These are phyloP conservation scores for Drosophila parvula DNA, from an alignment of 1,140 invertebrate genomes.

Conservation along the genomic window DNA sequence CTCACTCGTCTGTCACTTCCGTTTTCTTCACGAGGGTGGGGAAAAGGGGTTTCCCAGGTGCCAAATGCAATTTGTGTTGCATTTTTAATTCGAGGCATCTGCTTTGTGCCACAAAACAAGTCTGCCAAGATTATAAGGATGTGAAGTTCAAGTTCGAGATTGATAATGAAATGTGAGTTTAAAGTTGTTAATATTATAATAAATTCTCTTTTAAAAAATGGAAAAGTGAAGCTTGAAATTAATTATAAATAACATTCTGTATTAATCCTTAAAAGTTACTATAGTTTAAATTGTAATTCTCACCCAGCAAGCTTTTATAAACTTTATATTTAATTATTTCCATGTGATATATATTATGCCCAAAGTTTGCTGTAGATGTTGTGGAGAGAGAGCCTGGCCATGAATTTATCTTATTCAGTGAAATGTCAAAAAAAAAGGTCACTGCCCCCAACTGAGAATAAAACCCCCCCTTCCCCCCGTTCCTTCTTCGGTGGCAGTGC, in stretches of 20 bases:
- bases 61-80: slow-evolving; percentile 81
- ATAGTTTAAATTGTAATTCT: background rate
- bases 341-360: background rate
- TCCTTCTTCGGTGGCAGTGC: slow-evolving; percentile 28
- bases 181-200: too few species aligned
- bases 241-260: background rate
- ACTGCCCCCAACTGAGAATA: slow-evolving; percentile 26
- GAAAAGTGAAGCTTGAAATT: too few species aligned
- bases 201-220: background rate
- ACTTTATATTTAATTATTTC: slow-evolving; percentile 6
- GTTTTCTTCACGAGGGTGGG: slow-evolving; percentile 2
- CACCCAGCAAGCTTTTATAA: background rate
- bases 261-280: background rate
- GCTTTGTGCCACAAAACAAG: background rate
- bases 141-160: slow-evolving; percentile 61
- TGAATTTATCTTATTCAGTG: slow-evolving; percentile 45
- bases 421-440: slow-evolving; percentile 45
- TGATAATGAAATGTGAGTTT: slow-evolving; percentile 27
- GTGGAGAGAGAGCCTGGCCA: background rate
- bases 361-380: slow-evolving; percentile 19
- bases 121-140: slow-evolving; percentile 23
- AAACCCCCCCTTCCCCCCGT: too few species aligned
- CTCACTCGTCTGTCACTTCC: slow-evolving; percentile 57
- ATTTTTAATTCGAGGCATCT: slow-evolving; percentile 67
- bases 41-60: slow-evolving; percentile 52